Evolutionary conservation across 2,113 vertebrate genomes (phyloP), one percentile per base, ranked within the genome.

Genomic region (Heterotis niloticus): DNA sequence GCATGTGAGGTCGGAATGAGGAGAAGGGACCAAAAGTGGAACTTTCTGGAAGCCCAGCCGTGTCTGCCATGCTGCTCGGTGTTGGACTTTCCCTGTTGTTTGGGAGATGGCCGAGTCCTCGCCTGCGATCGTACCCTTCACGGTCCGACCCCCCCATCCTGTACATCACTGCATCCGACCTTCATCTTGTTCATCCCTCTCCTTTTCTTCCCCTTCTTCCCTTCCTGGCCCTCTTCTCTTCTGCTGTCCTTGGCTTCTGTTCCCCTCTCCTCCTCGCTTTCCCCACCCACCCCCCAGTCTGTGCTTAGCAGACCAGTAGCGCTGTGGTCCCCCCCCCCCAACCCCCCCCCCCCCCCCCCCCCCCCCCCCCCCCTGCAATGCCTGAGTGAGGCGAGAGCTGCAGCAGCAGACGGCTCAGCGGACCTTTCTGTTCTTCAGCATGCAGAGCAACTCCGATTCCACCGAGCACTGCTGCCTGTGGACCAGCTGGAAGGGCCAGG

Each of bases 401-500:
- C 82, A 88, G 82, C 76, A 66, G 74, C 88, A 18, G 75, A 77
- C 86, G 77, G 67, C 88, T 16, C 74, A 20, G n/a, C 62, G 7
- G 60, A 51, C 62, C 44, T 83, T 85, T n/a, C 67, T 57, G 80
- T 77, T 72, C 82, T 5, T 82, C 92, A 87, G 85, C 82, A 94
- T 95, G 94, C 93, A 94, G 92, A 91, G 91, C 91, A 91, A 85
- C 54, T 86, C 93, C 23, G 92, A 94, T 82, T 93, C 94, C 80
- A 92, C 92, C 88, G 93, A 92, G 92, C 94, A 94, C 92, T 93
- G 94, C 80, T 94, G 93, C 86, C 89, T 94, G 65, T 94, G 94
- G 92, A 95, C 91, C 92, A 92, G 89, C 90, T 95, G 94, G 93
- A 94, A 91, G 90, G 91, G 92, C 88, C 93, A 94, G 92, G 93